phyloP scores from a whole-genome alignment of 30 jellyfish, hydroid and myxozoan genomes.

The Catostylus mosaicus region DNA sequence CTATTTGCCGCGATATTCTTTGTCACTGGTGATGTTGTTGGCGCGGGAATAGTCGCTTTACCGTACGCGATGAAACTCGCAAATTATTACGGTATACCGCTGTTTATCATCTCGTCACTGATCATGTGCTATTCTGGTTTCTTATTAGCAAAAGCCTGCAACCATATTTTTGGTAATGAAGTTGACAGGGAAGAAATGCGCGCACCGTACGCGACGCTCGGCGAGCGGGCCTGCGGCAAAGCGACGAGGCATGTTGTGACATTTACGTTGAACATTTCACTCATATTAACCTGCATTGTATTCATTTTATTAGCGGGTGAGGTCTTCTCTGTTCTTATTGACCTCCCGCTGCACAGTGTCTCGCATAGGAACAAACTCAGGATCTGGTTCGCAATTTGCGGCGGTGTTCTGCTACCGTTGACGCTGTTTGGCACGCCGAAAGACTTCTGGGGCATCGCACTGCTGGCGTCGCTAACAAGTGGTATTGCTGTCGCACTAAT shows the following conservation, averaged over 20 bases:
- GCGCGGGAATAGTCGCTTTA: constrained; percentile 97
- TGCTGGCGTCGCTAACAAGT: constrained; percentile 94
- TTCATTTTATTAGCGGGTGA: constrained; percentile 92
- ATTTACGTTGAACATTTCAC: constrained; percentile 71
- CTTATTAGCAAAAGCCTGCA: constrained; percentile 88
- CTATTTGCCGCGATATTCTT: constrained; percentile 84
- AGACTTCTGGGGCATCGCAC: constrained; percentile 93
- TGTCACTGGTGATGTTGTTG: constrained; percentile 96
- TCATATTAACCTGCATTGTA: constrained; percentile 78
- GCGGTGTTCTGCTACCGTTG: constrained; percentile 85
- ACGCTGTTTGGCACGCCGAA: constrained; percentile 97
- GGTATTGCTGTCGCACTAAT: constrained; percentile 80
- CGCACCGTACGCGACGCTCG: constrained; percentile 95
- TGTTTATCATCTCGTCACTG: constrained; percentile 78
- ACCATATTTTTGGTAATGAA: constrained; percentile 67
- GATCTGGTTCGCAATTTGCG: constrained; percentile 91
- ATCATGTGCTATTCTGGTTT: constrained; percentile 89
- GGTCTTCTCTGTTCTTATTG: constrained; percentile 79
- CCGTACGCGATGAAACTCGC: constrained; percentile 97
- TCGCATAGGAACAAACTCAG: constrained; percentile 83
- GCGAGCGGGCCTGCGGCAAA: constrained; percentile 93
- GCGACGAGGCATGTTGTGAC: constrained; percentile 80
- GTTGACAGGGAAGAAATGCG: constrained; percentile 88
- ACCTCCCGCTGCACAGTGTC: constrained; percentile 68
- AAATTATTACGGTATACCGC: constrained; percentile 86